Conservation (phyloP, 2,113 vertebrate species). For the Hyperopisus bebe region DNA sequence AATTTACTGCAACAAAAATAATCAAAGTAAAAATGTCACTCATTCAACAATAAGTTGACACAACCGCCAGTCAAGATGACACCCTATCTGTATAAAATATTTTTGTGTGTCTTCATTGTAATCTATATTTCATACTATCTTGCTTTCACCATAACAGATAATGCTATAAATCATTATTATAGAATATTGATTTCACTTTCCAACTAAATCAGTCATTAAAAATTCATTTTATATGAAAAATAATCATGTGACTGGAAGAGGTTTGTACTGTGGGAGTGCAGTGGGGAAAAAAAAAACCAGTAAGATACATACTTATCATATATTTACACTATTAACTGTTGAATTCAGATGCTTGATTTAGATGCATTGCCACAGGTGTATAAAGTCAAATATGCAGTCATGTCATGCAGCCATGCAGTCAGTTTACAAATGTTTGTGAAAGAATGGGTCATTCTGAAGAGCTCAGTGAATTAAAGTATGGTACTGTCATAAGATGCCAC, state of each 20-base stretch:
- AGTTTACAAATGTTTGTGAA: background rate
- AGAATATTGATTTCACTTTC: background rate
- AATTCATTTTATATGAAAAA: background rate
- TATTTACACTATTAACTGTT: background rate
- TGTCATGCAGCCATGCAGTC: background rate
- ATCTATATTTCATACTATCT: background rate
- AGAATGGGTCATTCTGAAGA: background rate
- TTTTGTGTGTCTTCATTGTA: background rate
- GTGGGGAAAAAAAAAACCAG: background rate
- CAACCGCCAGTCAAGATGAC: background rate
- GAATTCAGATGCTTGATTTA: background rate
- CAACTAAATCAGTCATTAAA: constrained; percentile 1
- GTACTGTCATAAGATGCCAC: background rate
- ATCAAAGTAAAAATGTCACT: background rate
- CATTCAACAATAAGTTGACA: background rate
- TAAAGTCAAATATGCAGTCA: background rate
- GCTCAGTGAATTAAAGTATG: background rate
- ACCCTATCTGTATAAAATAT: background rate
- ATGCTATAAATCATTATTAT: constrained; percentile 1
- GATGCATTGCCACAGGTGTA: background rate
- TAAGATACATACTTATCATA: background rate
- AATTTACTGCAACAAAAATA: background rate
- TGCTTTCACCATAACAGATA: background rate
- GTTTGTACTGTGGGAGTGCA: background rate
- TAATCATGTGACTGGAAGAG: background rate